phyloP scores from a whole-genome alignment of 2,888 invertebrate species.

The Hipparchia sbordonii region DNA sequence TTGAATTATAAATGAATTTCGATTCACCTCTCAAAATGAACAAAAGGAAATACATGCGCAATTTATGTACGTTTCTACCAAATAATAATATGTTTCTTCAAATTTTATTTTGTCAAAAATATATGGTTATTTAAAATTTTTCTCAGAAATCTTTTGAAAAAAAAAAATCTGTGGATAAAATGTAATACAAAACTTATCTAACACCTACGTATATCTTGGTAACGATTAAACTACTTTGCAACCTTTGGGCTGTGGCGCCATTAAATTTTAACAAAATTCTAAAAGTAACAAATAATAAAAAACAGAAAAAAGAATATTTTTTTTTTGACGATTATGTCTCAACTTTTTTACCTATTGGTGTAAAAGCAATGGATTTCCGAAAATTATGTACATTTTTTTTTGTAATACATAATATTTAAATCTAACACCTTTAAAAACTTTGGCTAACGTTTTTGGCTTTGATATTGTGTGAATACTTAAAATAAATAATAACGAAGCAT shows the following conservation, averaged over 20 bases:
- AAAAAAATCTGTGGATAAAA: slow-evolving; percentile 7
- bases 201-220: slow-evolving; percentile 4
- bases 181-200: slow-evolving; percentile 7
- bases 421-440: slow-evolving; percentile 60
- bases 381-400: slow-evolving; percentile 39
- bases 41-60: too few relatives aligned
- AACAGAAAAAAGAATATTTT: slow-evolving; percentile 9
- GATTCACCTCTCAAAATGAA: too few relatives aligned
- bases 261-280: neutral
- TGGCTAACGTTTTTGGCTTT: slow-evolving; percentile 78
- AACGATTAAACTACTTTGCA: slow-evolving; percentile 17
- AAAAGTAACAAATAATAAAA: slow-evolving; percentile 40
- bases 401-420: slow-evolving; percentile 41
- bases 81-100: too few relatives aligned
- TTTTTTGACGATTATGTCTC: neutral
- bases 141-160: slow-evolving; percentile 6
- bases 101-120: neutral
- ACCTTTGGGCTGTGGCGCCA: slow-evolving; percentile 36
- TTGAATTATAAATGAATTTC: too few relatives aligned
- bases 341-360: slow-evolving; percentile 11
- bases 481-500: neutral
- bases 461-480: slow-evolving; percentile 1
- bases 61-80: too few relatives aligned
- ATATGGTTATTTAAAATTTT: neutral
- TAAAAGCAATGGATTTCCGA: neutral